phyloP scores from a whole-genome alignment of 2,888 invertebrate genomes.

The Caradrina clavipalpis region DNA sequence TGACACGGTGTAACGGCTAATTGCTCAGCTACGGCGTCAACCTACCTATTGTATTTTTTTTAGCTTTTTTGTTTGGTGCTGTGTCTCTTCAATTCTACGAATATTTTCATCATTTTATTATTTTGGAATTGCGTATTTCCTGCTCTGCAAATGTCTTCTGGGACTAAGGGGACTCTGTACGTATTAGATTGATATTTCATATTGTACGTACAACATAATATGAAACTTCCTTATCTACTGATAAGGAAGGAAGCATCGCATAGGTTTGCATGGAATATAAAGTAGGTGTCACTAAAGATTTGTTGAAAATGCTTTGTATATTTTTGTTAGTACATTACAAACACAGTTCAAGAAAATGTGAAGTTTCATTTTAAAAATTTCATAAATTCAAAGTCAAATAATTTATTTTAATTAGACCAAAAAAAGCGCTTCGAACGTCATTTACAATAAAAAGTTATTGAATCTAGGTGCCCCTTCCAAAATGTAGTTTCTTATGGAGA shows the following conservation, averaged over 20 bases:
- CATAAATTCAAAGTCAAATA: too few species aligned
- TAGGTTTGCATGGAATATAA: slow-evolving; percentile 54
- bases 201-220: slow-evolving; percentile 35
- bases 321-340: slow-evolving; percentile 1
- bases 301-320: slow-evolving; percentile 26
- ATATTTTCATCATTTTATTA: background rate
- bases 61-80: too few species aligned
- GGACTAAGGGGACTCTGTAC: background rate
- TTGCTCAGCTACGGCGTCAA: too few species aligned
- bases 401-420: too few species aligned
- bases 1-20: too few species aligned
- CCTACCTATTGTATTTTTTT: too few species aligned
- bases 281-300: slow-evolving; percentile 41
- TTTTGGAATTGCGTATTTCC: background rate
- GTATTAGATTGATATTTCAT: slow-evolving; percentile 27
- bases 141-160: slow-evolving; percentile 7
- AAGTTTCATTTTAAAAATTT: too few species aligned
- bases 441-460: too few species aligned
- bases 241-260: slow-evolving; percentile 45
- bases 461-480: too few species aligned
- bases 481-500: too few species aligned
- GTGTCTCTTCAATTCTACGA: too few species aligned
- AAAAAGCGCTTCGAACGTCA: too few species aligned
- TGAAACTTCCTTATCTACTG: slow-evolving; percentile 21
- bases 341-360: background rate